A percentile compares a stretch with the other conserved stretches of the same genome.
These are phyloP conservation scores for Peromyscus californicus DNA, from an alignment of 2,113 vertebrate species.

Conservation along the genomic window DNA sequence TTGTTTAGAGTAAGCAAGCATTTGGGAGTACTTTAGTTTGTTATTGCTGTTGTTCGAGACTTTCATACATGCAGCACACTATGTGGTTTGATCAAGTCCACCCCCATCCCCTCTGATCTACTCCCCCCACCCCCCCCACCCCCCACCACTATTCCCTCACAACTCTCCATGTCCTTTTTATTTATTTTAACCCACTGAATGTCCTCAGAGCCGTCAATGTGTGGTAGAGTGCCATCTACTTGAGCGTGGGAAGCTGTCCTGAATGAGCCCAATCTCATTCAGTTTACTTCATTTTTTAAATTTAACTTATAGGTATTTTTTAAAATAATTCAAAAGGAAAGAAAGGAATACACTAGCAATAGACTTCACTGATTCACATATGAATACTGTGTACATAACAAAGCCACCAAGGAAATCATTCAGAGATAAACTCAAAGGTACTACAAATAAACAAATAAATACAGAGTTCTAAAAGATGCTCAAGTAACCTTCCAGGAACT, in stretches of 20 bases:
- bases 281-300: background rate
- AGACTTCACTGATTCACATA: background rate
- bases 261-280: background rate
- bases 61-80: background rate
- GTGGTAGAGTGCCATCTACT: background rate
- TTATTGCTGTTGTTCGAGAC: background rate
- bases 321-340: background rate
- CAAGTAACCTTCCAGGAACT: background rate
- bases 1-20: background rate
- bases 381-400: background rate
- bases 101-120: background rate
- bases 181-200: background rate
- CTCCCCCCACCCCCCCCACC: no score
- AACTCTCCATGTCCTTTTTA: background rate
- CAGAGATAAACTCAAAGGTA: background rate
- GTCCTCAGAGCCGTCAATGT: background rate
- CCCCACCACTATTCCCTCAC: background rate
- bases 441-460: constrained; percentile 17
- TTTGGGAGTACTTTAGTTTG: background rate
- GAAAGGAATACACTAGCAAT: background rate
- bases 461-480: constrained; percentile 34
- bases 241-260: background rate
- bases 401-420: background rate
- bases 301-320: constrained; percentile 22
- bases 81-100: background rate